Evolutionary conservation across 2,113 vertebrate species (phyloP), one percentile per base, ranked within the genome.

Genomic region (Corydoras maculifer): DNA sequence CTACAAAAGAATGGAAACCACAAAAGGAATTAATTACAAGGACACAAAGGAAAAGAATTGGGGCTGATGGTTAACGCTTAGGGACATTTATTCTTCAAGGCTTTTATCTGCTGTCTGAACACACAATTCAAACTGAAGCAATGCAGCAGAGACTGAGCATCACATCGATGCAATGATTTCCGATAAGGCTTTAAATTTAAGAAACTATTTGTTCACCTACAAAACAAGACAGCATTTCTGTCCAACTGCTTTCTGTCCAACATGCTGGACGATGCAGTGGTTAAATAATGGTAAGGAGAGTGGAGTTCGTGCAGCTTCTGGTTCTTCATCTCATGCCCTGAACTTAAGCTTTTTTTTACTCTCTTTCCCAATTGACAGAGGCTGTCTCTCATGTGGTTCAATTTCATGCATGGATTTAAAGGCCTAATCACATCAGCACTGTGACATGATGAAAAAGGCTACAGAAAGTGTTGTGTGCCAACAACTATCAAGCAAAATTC

Each of bases 41-140:
- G 35, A 43, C 35, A 43, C 35, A 8, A 43, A 25, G 18, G 35
- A 43, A 43, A 72, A 69, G 69, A 43, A 75, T 14, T 29, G 57
- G 55, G 32, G 61, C 64, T 61, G 49, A 58, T 25, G 49, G 61
- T 65, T 73, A 70, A 77, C 69, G 65, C 73, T 67, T 71, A 55
- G 57, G 62, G 57, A 77, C 76, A 58, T 65, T 66, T 55, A 73
- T 74, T 65, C 65, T 61, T 71, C 4, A 49, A 63, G 43, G 51
- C 35, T 58, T 15, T 15, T 43, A 5, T 43, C 35, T 43, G 4
- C 35, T 8, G 35, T 5, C n/a, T 18, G 57, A 12, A 53, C 51
- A 53, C 51, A 53, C 51, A 53, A 69, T 77, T 76, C 25, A 64
- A 76, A 80, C 65, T 48, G 61, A 53, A 61, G 53, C n/a, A 3